Conservation (phyloP, 2,113 vertebrate genomes). For the Vireo altiloquus region DNA sequence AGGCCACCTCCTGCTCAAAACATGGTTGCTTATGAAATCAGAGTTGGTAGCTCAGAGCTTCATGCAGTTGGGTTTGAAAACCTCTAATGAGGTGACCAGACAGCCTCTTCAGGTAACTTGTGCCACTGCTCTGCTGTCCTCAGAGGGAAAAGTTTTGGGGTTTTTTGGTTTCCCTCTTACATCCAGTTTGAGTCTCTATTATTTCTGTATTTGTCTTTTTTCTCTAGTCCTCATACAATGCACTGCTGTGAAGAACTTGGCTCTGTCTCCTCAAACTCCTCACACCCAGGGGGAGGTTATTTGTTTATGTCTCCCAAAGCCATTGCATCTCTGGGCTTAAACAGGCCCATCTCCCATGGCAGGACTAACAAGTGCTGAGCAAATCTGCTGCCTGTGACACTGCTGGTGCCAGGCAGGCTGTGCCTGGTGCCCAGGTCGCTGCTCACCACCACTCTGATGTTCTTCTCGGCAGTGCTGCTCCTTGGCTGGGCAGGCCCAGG, state of each 20-base stretch:
- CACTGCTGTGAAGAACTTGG: neutral
- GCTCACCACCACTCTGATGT: neutral
- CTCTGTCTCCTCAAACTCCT: neutral
- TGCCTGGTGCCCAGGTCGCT: accelerated
- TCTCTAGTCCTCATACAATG: neutral
- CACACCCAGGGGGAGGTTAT: neutral
- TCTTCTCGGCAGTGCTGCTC: neutral
- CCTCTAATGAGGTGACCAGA: neutral
- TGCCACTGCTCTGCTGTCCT: neutral
- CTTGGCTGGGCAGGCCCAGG: neutral
- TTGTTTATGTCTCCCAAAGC: neutral
- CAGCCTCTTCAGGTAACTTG: neutral
- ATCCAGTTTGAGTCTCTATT: neutral
- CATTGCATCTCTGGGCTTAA: neutral
- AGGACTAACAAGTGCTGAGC: neutral
- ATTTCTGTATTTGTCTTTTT: neutral
- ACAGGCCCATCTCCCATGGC: neutral
- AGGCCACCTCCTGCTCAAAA: neutral
- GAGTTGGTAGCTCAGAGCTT: neutral
- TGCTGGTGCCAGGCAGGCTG: neutral
- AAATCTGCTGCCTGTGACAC: neutral
- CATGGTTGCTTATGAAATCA: neutral
- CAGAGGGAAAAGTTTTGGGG: neutral
- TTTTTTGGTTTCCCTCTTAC: neutral
- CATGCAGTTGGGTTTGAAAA: neutral